Base-by-base conservation (phyloP, 2,797 vertebrate species). In the Sebastes aleutianus region DNA sequence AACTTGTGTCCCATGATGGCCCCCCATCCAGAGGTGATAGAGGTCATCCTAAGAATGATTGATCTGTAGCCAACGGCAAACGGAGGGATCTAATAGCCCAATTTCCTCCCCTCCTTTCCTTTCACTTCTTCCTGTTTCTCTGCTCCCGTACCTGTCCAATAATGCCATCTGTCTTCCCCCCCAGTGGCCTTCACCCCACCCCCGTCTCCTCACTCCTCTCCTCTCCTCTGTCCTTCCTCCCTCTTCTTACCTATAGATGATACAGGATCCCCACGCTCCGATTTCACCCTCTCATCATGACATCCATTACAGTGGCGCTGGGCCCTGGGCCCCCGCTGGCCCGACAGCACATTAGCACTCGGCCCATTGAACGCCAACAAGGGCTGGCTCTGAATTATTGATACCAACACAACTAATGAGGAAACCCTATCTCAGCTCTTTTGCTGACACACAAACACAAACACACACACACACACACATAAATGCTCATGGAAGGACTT, bases 201-300 rank as follows among this genome's bases (percentile, higher is more conserved):
- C 13, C 31, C 59, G 70, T 75, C 66, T 79, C 74, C 74, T 78
- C 70, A 34, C 65, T 69, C 63, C 63, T 81, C 20, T 53, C 20
- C 65, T 61, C 59, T 76, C 74, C 65, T 64, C 76, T 75, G 68
- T 81, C 75, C 68, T 69, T 53, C 65, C 36, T 67, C 63, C 59
- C 54, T 71, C 24, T 72, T 84, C 78, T 75, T 86, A 82, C 81
- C 87, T 87, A 71, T 88, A 82, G 87, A 91, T 92, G 95, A 95
- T 87, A 96, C 88, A 90, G 79, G 93, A 96, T 95, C 94, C 74
- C 90, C 77, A 64, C 74, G 85, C 94, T 97, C 96, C 86, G 85
- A 95, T 97, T 97, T 96, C 96, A 93, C 89, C 94, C 95, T 96
- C 95, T 97, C 96, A 96, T 96, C 96, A 95, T 96, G 94, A 97